Percentiles rank a stretch among this genome's conserved stretches.
Conservation (phyloP, 2,888 invertebrate species). For the Ennomos quercinarius region DNA sequence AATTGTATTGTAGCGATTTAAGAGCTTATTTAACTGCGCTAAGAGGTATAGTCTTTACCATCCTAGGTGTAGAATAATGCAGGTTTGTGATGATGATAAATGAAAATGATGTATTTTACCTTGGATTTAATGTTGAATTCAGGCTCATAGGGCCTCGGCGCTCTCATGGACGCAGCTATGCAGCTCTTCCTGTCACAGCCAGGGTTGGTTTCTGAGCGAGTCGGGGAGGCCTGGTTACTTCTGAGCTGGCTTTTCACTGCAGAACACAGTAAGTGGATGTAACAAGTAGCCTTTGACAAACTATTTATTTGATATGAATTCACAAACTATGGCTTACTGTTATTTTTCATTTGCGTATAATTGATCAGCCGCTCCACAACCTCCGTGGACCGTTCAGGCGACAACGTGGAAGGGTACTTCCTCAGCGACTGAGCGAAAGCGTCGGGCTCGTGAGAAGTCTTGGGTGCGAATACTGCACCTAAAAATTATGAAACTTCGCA, state of each 20-base stretch:
- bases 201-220: constrained; percentile 1
- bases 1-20: too few species aligned
- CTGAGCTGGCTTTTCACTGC: too few species aligned
- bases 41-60: too few species aligned
- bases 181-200: constrained; percentile 1
- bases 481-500: constrained; percentile 9
- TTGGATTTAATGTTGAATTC: constrained; percentile 5
- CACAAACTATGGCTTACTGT: too few species aligned
- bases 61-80: too few species aligned
- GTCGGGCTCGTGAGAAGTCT: constrained; percentile 51
- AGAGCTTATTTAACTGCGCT: too few species aligned
- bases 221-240: background rate
- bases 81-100: too few species aligned
- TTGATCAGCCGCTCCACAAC: constrained; percentile 64
- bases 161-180: background rate
- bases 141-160: constrained; percentile 1
- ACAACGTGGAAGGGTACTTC: constrained; percentile 64
- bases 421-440: constrained; percentile 67
- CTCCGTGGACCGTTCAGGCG: constrained; percentile 63
- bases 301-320: too few species aligned
- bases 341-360: constrained; percentile 57
- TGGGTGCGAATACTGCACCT: constrained; percentile 58
- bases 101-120: background rate
- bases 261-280: too few species aligned
- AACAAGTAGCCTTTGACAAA: too few species aligned